Conservation (phyloP, 1,140 invertebrate species). For the Megathymus violae region DNA sequence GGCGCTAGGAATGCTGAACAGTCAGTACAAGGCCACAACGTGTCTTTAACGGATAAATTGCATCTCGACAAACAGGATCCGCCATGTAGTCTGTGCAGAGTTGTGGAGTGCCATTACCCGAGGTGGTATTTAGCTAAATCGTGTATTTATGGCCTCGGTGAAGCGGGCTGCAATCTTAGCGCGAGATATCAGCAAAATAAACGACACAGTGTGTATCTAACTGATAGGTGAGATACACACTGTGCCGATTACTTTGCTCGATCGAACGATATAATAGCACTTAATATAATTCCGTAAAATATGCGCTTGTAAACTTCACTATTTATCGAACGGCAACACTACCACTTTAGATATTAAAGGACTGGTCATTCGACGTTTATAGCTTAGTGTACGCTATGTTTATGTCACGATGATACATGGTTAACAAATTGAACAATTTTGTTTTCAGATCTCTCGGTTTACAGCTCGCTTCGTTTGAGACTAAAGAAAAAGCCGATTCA, state of each 20-base stretch:
- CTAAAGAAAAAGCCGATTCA: slow-evolving; percentile 92
- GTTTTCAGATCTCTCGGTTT: slow-evolving; percentile 89
- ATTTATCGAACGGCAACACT: slow-evolving; percentile 15
- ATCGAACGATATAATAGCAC: slow-evolving; percentile 29
- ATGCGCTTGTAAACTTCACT: slow-evolving; percentile 23
- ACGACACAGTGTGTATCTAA: too few species aligned
- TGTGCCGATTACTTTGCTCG: slow-evolving; percentile 24
- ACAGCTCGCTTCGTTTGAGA: slow-evolving; percentile 93
- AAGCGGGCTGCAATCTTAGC: slow-evolving; percentile 50
- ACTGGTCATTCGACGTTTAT: slow-evolving; percentile 8
- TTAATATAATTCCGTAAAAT: slow-evolving; percentile 34
- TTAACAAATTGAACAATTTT: slow-evolving; percentile 19
- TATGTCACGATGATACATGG: slow-evolving; percentile 1
- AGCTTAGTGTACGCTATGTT: background rate
- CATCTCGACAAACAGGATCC: slow-evolving; percentile 68
- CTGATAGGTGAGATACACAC: slow-evolving; percentile 12
- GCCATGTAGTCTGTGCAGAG: slow-evolving; percentile 50
- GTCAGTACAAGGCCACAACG: slow-evolving; percentile 59
- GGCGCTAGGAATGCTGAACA: slow-evolving; percentile 64
- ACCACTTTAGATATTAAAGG: slow-evolving; percentile 19
- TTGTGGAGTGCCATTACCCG: slow-evolving; percentile 65
- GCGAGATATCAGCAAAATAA: too few species aligned
- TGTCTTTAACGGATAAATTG: slow-evolving; percentile 76
- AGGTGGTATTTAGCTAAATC: slow-evolving; percentile 66
- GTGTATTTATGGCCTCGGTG: slow-evolving; percentile 54